Conservation (phyloP, 1,140 invertebrate genomes). For the Polypedilum pembai region DNA sequence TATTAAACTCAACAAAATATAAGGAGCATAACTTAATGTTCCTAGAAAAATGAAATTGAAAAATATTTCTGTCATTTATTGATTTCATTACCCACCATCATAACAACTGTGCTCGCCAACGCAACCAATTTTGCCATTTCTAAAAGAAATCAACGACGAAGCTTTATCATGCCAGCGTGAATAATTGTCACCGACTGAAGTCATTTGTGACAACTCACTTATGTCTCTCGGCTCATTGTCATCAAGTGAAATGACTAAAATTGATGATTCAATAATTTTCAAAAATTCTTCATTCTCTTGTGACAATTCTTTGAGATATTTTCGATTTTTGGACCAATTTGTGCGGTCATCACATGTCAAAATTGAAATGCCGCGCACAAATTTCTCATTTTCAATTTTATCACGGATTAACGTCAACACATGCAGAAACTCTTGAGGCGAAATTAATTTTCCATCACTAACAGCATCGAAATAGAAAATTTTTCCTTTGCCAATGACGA, state of each 20-base stretch:
- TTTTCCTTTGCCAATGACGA: constrained; percentile 53
- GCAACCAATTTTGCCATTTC: constrained; percentile 46
- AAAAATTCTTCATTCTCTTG: constrained; percentile 54
- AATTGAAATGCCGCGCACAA: constrained; percentile 50
- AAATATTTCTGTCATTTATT: too few relatives aligned
- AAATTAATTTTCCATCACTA: constrained; percentile 40
- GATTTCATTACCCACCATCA: background rate
- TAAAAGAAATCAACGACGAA: constrained; percentile 44
- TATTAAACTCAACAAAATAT: background rate
- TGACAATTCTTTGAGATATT: constrained; percentile 47
- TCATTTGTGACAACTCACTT: constrained; percentile 39
- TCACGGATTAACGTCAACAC: constrained; percentile 51
- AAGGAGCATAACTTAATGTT: background rate
- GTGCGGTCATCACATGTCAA: constrained; percentile 57
- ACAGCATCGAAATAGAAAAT: constrained; percentile 41
- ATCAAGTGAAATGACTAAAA: constrained; percentile 55
- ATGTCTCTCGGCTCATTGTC: constrained; percentile 43
- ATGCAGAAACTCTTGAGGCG: constrained; percentile 43
- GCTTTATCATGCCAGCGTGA: constrained; percentile 53
- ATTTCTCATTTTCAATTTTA: constrained; percentile 37
- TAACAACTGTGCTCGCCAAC: constrained; percentile 36
- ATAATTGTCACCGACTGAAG: constrained; percentile 44
- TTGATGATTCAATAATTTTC: constrained; percentile 55
- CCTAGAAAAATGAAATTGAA: too few relatives aligned
- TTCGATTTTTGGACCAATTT: constrained; percentile 52